These are phyloP conservation scores for Pyralis farinalis DNA, from an alignment of 2,888 invertebrate genomes.

Conservation along the genomic window DNA sequence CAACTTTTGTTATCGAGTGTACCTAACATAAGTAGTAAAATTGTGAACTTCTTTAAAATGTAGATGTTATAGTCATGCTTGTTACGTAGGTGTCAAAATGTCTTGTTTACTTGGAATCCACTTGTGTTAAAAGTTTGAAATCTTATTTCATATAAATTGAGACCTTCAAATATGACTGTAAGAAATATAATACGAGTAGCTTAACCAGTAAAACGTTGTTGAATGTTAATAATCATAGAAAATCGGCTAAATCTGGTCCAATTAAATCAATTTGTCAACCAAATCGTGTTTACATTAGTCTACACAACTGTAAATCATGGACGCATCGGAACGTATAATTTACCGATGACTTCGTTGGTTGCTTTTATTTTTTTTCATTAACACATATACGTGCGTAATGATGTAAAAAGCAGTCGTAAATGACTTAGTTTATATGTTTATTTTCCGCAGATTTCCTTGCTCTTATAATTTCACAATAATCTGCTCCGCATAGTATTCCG, in stretches of 20 bases:
- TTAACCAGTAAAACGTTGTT: no score
- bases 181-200: no score
- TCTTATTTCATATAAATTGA: no score
- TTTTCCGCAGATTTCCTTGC: conserved; percentile 24
- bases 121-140: no score
- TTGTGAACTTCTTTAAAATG: not conserved
- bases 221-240: no score
- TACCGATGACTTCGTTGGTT: not conserved
- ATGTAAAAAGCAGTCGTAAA: not conserved
- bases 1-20: not conserved
- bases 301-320: no score
- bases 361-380: not conserved
- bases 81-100: not conserved
- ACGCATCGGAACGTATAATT: no score
- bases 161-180: no score
- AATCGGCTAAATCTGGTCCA: no score
- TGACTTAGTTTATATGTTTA: not conserved
- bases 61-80: not conserved
- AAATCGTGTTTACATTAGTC: no score
- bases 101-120: not conserved
- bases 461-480: conserved; percentile 21
- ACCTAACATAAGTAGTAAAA: not conserved
- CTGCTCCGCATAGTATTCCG: conserved; percentile 12
- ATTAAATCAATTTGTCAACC: no score
- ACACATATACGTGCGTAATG: not conserved